Conservation (phyloP, 2,113 vertebrate genomes). For the Paradoxurus hermaphroditus region DNA sequence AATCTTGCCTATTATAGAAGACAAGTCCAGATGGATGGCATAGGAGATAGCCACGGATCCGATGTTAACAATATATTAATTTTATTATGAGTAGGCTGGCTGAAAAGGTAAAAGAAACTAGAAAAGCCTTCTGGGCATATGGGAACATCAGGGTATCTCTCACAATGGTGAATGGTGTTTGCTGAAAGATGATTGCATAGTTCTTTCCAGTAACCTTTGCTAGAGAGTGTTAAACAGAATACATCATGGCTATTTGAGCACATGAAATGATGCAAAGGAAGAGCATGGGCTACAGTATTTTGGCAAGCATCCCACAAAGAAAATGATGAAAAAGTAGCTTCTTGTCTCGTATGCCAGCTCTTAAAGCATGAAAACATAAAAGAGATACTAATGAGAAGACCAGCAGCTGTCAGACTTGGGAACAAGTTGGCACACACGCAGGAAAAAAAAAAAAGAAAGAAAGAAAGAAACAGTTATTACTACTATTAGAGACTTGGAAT, state of each 20-base stretch:
- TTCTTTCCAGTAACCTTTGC: constrained; percentile 46
- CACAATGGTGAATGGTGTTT: constrained; percentile 15
- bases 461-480: neutral
- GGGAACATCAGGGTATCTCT: constrained; percentile 33
- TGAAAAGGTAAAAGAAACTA: constrained; percentile 21
- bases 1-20: constrained; percentile 20
- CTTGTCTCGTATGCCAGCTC: constrained; percentile 27
- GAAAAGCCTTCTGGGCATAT: constrained; percentile 36
- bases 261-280: neutral
- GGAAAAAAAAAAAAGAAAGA: neutral
- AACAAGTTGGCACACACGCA: constrained; percentile 20
- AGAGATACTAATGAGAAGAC: constrained; percentile 46
- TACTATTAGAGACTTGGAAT: constrained; percentile 31
- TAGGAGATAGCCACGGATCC: neutral
- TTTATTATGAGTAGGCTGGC: constrained; percentile 59
- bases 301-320: constrained; percentile 48
- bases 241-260: constrained; percentile 38
- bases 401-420: constrained; percentile 35
- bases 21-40: constrained; percentile 42
- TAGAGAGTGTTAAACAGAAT: constrained; percentile 56
- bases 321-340: constrained; percentile 24
- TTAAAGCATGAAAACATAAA: constrained; percentile 39
- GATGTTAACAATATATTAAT: constrained; percentile 58
- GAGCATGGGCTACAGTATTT: neutral
- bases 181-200: constrained; percentile 41